Percentiles rank a stretch among this genome's conserved stretches.
Conservation (phyloP, 2,113 vertebrate genomes). For the Symphodus melops region DNA sequence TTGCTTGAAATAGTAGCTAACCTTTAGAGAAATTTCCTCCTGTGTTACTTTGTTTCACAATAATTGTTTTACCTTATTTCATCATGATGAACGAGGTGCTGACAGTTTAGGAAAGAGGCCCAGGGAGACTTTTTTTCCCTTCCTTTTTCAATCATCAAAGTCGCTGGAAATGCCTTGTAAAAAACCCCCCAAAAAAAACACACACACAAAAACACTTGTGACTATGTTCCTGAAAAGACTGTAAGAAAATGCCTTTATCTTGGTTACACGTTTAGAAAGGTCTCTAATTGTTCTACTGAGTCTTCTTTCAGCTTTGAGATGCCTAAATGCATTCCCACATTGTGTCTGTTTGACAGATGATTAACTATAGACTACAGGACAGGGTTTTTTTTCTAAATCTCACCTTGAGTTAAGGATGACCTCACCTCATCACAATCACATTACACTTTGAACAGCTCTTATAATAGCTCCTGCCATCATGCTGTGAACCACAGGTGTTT, state of each 20-base stretch:
- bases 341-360: not conserved
- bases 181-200: constrained; percentile 1
- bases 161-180: not conserved
- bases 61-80: constrained; percentile 54
- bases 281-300: constrained; percentile 1
- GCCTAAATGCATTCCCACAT: not conserved
- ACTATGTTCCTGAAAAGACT: constrained; percentile 14
- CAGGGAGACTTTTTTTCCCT: constrained; percentile 7
- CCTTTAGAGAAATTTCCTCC: constrained; percentile 36
- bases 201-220: not conserved
- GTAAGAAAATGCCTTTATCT: not conserved
- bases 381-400: not conserved
- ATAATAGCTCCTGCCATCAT: constrained; percentile 1
- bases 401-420: not conserved
- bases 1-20: constrained; percentile 62
- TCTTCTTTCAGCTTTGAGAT: constrained; percentile 10
- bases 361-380: not conserved
- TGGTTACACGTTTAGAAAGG: constrained; percentile 27
- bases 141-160: constrained; percentile 25
- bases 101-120: constrained; percentile 50
- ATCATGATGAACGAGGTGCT: constrained; percentile 52
- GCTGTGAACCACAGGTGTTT: constrained; percentile 20
- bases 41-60: constrained; percentile 38
- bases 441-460: constrained; percentile 33
- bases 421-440: not conserved